Conservation (phyloP, 2,888 invertebrate species). For the Leptodirus hochenwartii region DNA sequence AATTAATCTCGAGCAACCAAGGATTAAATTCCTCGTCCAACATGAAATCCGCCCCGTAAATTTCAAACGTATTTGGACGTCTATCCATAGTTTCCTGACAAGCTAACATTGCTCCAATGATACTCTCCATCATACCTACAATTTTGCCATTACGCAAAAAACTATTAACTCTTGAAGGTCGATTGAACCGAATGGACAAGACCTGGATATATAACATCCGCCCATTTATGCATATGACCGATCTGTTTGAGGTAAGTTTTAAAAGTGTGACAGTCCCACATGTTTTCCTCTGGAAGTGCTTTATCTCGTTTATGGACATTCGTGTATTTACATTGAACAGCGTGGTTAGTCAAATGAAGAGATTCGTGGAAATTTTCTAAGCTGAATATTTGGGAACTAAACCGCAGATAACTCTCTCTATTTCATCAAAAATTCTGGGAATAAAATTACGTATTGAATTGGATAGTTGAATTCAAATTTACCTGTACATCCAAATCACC, state of each 20-base stretch:
- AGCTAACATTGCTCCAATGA: constrained; percentile 65
- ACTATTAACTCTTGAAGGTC: constrained; percentile 1
- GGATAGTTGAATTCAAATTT: constrained; percentile 16
- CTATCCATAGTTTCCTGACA: constrained; percentile 75
- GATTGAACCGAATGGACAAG: too few relatives aligned
- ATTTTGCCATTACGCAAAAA: too few relatives aligned
- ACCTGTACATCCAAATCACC: constrained; percentile 86
- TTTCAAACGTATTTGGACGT: constrained; percentile 69
- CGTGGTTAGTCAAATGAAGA: constrained; percentile 84
- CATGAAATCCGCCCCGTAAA: constrained; percentile 94
- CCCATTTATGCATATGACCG: constrained; percentile 65
- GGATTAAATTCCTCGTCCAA: constrained; percentile 71
- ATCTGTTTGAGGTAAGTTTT: constrained; percentile 44
- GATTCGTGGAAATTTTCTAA: constrained; percentile 81
- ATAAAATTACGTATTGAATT: neutral
- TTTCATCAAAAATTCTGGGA: neutral
- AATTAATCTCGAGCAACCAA: constrained; percentile 90
- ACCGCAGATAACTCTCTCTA: constrained; percentile 79
- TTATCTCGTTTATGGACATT: constrained; percentile 49
- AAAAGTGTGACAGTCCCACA: constrained; percentile 86
- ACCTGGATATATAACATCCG: constrained; percentile 71
- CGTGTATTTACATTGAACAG: constrained; percentile 77
- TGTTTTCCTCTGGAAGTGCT: constrained; percentile 72
- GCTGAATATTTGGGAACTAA: constrained; percentile 79
- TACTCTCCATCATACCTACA: constrained; percentile 24